A percentile compares a stretch with the other conserved stretches of the same genome.
These are phyloP conservation scores for Parasteatoda lunata DNA, from an alignment of 2,888 invertebrate genomes.

Conservation along the genomic window DNA sequence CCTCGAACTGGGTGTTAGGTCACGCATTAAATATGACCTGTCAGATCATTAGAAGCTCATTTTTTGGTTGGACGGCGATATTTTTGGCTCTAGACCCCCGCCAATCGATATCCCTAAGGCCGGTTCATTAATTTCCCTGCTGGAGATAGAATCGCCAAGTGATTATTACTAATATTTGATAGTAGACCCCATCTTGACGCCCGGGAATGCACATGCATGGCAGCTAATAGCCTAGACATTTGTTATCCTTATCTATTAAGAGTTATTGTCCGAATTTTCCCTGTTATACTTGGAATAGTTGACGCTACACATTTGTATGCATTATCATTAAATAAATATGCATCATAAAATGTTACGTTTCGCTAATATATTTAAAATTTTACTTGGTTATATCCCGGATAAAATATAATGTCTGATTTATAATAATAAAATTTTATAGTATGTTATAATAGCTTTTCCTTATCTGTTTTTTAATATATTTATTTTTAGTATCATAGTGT, in stretches of 20 bases:
- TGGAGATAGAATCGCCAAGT: slow-evolving; percentile 9
- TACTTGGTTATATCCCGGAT: too few species aligned
- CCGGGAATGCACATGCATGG: slow-evolving; percentile 10
- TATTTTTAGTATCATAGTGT: too few species aligned
- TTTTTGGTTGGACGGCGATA: not conserved
- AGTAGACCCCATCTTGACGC: slow-evolving; percentile 2
- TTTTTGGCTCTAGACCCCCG: not conserved
- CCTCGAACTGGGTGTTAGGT: not conserved
- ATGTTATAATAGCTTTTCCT: too few species aligned
- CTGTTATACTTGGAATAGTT: too few species aligned
- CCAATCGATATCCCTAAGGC: slow-evolving; percentile 12
- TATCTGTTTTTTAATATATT: too few species aligned
- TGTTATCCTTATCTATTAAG: slow-evolving; percentile 4
- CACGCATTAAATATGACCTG: slow-evolving; percentile 10
- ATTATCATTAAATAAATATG: too few species aligned
- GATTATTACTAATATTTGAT: slow-evolving; percentile 43
- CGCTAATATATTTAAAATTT: too few species aligned
- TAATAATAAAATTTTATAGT: too few species aligned
- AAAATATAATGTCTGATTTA: too few species aligned
- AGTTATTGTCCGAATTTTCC: too few species aligned
- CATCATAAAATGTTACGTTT: too few species aligned
- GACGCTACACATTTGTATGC: too few species aligned
- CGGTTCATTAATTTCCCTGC: slow-evolving; percentile 39
- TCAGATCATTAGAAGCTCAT: not conserved
- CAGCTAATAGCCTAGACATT: slow-evolving; percentile 19